Conservation (phyloP, 2,797 vertebrate genomes). For the Petrocephalus sullivani region DNA sequence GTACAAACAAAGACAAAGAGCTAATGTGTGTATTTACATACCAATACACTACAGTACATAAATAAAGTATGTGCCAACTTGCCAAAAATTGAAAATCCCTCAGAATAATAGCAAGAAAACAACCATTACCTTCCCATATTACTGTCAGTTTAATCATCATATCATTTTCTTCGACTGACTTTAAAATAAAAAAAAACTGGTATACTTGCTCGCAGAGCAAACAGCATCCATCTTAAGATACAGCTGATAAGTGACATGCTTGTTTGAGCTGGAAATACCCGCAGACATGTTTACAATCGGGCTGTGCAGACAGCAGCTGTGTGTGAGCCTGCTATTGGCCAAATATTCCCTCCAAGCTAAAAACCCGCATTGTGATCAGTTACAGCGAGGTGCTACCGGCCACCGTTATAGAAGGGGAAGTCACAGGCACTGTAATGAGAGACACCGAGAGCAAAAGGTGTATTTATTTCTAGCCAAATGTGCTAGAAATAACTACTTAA, state of each 20-base stretch:
- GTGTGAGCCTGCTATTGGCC: neutral
- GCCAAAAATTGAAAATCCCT: neutral
- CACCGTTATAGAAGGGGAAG: neutral
- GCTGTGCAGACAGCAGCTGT: neutral
- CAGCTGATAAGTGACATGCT: conserved; percentile 39
- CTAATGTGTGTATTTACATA: neutral
- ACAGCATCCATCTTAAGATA: neutral
- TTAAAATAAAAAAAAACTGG: neutral
- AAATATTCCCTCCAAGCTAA: neutral
- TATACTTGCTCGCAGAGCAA: neutral
- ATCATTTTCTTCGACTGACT: neutral
- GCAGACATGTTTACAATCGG: neutral
- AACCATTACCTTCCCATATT: neutral
- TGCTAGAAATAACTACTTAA: neutral
- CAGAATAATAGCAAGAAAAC: neutral
- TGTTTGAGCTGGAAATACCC: conserved; percentile 42
- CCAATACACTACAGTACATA: neutral
- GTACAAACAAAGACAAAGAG: neutral
- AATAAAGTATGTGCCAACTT: neutral
- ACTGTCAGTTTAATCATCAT: neutral
- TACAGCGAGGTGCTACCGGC: neutral
- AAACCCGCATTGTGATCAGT: neutral
- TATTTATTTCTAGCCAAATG: neutral
- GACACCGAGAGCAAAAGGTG: neutral
- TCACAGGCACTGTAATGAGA: neutral